Percentiles rank a stretch among this genome's conserved stretches.
phyloP scores from a whole-genome alignment of 2,888 invertebrate genomes.

The Drosophila colorata region DNA sequence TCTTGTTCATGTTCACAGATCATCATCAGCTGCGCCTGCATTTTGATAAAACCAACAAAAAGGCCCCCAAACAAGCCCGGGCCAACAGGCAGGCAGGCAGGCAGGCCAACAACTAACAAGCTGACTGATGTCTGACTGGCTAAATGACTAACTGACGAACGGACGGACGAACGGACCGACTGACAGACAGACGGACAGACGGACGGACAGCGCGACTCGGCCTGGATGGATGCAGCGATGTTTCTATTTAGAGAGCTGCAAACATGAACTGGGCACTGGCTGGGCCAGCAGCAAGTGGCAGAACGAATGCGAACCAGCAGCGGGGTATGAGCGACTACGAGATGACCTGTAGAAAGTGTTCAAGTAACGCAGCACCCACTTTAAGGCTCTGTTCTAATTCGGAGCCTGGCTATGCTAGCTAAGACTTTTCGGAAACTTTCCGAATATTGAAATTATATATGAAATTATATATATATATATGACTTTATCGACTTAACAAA shows the following conservation, averaged over 20 bases:
- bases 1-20: conserved; percentile 83
- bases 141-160: conserved; percentile 45
- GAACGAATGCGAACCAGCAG: conserved; percentile 4
- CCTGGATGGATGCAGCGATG: conserved; percentile 52
- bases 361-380: too few relatives aligned
- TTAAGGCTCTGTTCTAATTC: too few relatives aligned
- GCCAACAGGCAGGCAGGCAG: conserved; percentile 19
- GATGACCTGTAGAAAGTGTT: background rate
- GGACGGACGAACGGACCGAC: conserved; percentile 4
- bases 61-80: conserved; percentile 43
- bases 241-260: conserved; percentile 71
- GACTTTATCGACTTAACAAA: too few relatives aligned
- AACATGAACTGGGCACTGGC: conserved; percentile 13
- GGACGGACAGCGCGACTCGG: conserved; percentile 1
- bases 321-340: conserved; percentile 1
- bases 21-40: conserved; percentile 78
- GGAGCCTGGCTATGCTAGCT: too few relatives aligned
- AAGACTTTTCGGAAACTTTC: too few relatives aligned
- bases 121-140: conserved; percentile 75
- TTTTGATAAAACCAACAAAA: conserved; percentile 67
- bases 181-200: conserved; percentile 28
- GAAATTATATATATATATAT: too few relatives aligned
- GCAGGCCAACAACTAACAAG: conserved; percentile 65
- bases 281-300: conserved; percentile 42
- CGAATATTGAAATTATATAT: too few relatives aligned